Conservation (phyloP, 2,113 vertebrate genomes). For the Nannobrachium achirus region DNA sequence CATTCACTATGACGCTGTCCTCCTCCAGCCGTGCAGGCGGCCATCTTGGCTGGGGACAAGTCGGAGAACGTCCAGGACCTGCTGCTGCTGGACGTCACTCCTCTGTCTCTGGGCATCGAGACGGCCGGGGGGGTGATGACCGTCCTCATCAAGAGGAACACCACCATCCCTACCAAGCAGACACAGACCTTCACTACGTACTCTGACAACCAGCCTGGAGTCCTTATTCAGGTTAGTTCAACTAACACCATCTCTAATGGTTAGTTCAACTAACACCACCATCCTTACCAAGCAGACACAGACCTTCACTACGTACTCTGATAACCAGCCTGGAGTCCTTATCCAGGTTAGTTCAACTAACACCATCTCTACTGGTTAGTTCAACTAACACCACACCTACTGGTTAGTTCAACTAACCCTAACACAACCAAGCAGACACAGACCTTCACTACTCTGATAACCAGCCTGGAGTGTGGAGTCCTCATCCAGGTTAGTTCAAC, state of each 20-base stretch:
- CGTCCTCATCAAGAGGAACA: conserved; percentile 91
- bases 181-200: conserved; percentile 94
- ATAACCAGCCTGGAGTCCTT: conserved; percentile 91
- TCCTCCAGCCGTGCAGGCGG: conserved; percentile 87
- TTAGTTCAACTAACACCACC: conserved; percentile 91
- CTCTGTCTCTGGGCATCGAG: conserved; percentile 88
- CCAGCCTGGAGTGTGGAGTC: conserved; percentile 90
- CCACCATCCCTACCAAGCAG: conserved; percentile 93
- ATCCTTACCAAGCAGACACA: conserved; percentile 94
- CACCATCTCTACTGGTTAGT: conserved; percentile 87
- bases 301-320: conserved; percentile 92
- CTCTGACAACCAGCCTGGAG: conserved; percentile 91
- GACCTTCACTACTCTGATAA: conserved; percentile 92
- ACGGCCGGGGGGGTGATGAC: conserved; percentile 94
- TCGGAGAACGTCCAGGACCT: conserved; percentile 95
- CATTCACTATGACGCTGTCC: background rate
- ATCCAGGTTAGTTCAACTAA: conserved; percentile 80
- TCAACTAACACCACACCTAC: conserved; percentile 97
- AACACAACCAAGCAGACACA: conserved; percentile 94
- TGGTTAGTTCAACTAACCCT: too few relatives aligned
- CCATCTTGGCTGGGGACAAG: conserved; percentile 90
- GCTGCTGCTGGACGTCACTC: conserved; percentile 88
- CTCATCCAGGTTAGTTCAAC: conserved; percentile 83
- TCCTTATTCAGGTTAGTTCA: conserved; percentile 88
- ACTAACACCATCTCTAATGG: conserved; percentile 92